These are phyloP conservation scores for Eledona agricola DNA, from an alignment of 2,888 invertebrate species.

Conservation along the genomic window DNA sequence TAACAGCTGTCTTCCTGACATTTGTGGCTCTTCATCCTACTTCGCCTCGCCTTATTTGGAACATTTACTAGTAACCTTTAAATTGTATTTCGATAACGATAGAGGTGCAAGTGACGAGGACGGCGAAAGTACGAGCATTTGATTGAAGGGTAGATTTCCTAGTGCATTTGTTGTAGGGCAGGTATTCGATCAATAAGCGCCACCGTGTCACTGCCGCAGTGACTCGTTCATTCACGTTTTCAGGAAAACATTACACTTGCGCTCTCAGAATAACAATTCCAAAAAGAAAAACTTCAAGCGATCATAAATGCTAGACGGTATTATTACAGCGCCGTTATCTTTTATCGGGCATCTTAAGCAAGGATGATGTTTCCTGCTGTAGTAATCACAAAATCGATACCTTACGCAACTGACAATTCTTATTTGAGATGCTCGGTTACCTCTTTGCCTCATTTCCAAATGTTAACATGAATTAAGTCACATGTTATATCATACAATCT, in stretches of 20 bases:
- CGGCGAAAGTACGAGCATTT: slow-evolving; percentile 3
- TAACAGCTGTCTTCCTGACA: no score
- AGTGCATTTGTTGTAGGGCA: slow-evolving; percentile 34
- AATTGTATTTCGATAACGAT: background rate
- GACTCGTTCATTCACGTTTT: slow-evolving; percentile 30
- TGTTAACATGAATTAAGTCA: slow-evolving; percentile 21
- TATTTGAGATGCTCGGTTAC: no score
- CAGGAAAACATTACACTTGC: slow-evolving; percentile 31
- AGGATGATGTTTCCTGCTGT: no score
- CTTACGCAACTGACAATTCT: no score
- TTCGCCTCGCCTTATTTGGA: no score
- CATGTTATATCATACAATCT: slow-evolving; percentile 35
- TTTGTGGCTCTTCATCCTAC: no score
- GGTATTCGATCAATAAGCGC: slow-evolving; percentile 39
- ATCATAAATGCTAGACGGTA: background rate
- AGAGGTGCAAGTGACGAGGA: no score
- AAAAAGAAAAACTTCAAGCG: background rate
- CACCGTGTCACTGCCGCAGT: slow-evolving; percentile 38
- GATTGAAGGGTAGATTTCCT: slow-evolving; percentile 26
- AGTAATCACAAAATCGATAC: slow-evolving; percentile 8
- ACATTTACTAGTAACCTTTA: no score
- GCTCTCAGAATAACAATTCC: no score
- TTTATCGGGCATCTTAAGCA: no score
- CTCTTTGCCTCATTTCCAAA: slow-evolving; percentile 17
- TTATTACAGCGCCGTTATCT: no score